Conservation (phyloP, 2,797 vertebrate genomes). For the Pogonophryne albipinna region DNA sequence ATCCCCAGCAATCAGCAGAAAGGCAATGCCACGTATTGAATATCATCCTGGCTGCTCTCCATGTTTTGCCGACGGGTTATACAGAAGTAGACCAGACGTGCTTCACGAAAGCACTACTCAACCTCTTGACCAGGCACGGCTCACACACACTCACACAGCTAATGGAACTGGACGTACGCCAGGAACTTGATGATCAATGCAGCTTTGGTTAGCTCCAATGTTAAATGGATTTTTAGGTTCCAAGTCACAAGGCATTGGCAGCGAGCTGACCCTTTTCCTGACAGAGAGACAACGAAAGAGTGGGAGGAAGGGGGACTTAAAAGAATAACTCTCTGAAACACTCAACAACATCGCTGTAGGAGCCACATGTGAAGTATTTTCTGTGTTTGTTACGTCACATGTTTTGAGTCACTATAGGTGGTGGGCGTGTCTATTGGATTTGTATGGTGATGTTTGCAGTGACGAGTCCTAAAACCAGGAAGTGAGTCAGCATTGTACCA, state of each 20-base stretch:
- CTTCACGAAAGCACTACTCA: slow-evolving; percentile 33
- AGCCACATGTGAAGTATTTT: no score
- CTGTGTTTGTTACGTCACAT: no score
- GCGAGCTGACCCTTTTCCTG: slow-evolving; percentile 32
- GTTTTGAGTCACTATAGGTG: no score
- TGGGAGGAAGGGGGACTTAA: background rate
- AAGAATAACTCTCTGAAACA: slow-evolving; percentile 12
- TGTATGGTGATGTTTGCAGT: no score
- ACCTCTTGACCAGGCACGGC: slow-evolving; percentile 37
- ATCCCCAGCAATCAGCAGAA: slow-evolving; percentile 42
- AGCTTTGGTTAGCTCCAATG: slow-evolving; percentile 60
- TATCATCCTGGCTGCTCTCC: slow-evolving; percentile 25
- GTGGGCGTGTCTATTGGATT: no score
- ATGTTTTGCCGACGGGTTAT: slow-evolving; percentile 13
- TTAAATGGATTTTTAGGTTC: slow-evolving; percentile 69
- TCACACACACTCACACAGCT: slow-evolving; percentile 28
- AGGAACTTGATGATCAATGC: slow-evolving; percentile 55
- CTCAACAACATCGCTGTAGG: background rate
- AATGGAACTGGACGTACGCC: slow-evolving; percentile 59
- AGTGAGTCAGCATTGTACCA: no score
- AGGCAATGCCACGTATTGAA: slow-evolving; percentile 23
- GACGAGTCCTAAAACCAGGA: no score
- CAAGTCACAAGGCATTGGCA: slow-evolving; percentile 52
- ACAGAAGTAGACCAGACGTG: slow-evolving; percentile 36
- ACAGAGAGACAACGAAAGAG: slow-evolving; percentile 9